Conservation (phyloP, 2,888 invertebrate genomes). For the Lasioglossum figueresi region DNA sequence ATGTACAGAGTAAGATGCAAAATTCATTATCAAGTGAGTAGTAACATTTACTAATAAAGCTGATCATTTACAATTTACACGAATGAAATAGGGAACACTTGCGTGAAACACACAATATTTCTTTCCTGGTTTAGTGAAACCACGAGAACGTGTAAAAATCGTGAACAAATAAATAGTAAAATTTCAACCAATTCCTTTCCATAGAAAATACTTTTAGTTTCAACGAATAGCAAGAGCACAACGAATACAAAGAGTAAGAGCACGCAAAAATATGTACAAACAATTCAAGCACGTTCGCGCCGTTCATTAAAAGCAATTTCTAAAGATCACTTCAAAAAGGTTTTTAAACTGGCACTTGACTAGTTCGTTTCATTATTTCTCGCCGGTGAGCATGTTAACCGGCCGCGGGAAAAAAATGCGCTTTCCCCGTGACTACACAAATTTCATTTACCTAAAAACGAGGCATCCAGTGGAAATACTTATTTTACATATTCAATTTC, state of each 20-base stretch:
- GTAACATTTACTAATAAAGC: no score
- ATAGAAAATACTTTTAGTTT: background rate
- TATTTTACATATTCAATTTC: background rate
- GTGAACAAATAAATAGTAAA: background rate
- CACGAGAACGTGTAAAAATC: background rate
- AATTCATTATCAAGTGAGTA: no score
- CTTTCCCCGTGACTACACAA: background rate
- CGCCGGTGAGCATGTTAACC: background rate
- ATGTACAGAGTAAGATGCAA: no score
- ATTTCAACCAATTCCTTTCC: background rate
- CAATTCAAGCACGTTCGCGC: background rate
- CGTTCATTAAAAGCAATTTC: background rate
- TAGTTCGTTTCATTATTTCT: background rate
- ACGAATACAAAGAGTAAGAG: no score
- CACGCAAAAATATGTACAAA: background rate
- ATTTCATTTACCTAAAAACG: background rate
- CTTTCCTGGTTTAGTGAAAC: background rate
- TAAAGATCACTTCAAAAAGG: background rate
- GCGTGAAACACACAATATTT: background rate
- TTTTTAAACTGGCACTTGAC: background rate
- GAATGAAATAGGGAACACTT: no score
- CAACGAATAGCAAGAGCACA: background rate
- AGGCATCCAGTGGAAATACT: background rate
- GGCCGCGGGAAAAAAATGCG: background rate
- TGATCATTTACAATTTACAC: no score